Percentiles rank a stretch among this genome's conserved stretches.
These are phyloP conservation scores for Panzeria rudis DNA, from an alignment of 2,888 invertebrate genomes.

Conservation along the genomic window DNA sequence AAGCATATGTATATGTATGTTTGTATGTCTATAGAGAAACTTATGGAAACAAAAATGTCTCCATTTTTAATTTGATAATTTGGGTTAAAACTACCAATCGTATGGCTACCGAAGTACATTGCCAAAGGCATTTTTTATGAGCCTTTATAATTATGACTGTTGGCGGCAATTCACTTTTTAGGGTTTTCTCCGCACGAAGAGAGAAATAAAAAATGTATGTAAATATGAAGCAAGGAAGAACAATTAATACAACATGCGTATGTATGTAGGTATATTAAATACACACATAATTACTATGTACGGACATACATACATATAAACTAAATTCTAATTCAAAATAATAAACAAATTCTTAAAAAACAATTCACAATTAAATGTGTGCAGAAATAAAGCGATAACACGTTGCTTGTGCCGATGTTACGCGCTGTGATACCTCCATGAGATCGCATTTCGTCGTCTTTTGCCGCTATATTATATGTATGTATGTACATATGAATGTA, in stretches of 20 bases:
- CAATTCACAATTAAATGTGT: slow-evolving; percentile 5
- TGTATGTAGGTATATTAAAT: background rate
- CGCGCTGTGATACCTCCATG: slow-evolving; percentile 56
- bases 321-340: background rate
- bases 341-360: slow-evolving; percentile 20
- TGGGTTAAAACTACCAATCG: slow-evolving; percentile 69
- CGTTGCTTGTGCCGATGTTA: slow-evolving; percentile 38
- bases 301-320: background rate
- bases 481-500: background rate
- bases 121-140: slow-evolving; percentile 53
- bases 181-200: slow-evolving; percentile 11
- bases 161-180: slow-evolving; percentile 56
- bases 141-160: slow-evolving; percentile 63
- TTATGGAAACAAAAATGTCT: slow-evolving; percentile 51
- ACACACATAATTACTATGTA: background rate
- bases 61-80: slow-evolving; percentile 61
- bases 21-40: background rate
- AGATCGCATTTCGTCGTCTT: slow-evolving; percentile 59
- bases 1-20: background rate
- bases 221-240: background rate
- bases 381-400: slow-evolving; percentile 41
- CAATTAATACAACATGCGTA: background rate
- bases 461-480: slow-evolving; percentile 52
- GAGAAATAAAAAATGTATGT: slow-evolving; percentile 18
- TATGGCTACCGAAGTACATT: slow-evolving; percentile 57